Percentiles rank a stretch among this genome's conserved stretches.
Conservation (phyloP, 2,113 vertebrate genomes). For the Trematomus loennbergii region DNA sequence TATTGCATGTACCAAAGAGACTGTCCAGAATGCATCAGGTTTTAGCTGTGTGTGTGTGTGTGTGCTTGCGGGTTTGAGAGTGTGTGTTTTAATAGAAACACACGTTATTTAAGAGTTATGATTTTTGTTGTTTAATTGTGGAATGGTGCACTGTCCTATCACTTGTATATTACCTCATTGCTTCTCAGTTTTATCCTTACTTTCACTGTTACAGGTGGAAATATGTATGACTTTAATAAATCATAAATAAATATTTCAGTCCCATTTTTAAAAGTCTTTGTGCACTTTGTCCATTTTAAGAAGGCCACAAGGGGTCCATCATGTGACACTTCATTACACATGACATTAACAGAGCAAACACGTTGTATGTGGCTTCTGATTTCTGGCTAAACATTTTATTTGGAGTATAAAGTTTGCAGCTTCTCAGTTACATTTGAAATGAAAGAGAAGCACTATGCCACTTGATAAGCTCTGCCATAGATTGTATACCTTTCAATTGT, state of each 20-base stretch:
- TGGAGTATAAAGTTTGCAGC: background rate
- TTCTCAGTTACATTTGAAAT: background rate
- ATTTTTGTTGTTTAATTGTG: slow-evolving; percentile 25
- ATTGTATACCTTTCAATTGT: background rate
- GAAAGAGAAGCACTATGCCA: too few relatives aligned
- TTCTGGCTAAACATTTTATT: background rate
- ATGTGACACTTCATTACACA: slow-evolving; percentile 22
- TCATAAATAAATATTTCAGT: background rate
- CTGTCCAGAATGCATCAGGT: background rate
- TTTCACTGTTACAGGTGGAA: background rate
- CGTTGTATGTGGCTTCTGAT: background rate
- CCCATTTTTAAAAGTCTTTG: slow-evolving; percentile 13
- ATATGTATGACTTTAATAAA: slow-evolving; percentile 21
- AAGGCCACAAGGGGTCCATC: background rate
- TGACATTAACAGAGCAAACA: background rate
- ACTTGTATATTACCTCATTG: background rate
- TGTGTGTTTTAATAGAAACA: background rate
- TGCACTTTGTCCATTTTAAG: background rate
- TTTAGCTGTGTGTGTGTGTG: slow-evolving; percentile 22
- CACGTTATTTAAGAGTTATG: slow-evolving; percentile 1
- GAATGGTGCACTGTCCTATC: background rate
- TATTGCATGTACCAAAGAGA: slow-evolving; percentile 62
- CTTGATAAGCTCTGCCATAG: too few relatives aligned
- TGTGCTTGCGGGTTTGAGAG: background rate
- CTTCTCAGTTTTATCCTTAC: background rate